Evolutionary conservation across 2,113 vertebrate species (phyloP).

Genomic region (Chaetodon trifascialis): DNA sequence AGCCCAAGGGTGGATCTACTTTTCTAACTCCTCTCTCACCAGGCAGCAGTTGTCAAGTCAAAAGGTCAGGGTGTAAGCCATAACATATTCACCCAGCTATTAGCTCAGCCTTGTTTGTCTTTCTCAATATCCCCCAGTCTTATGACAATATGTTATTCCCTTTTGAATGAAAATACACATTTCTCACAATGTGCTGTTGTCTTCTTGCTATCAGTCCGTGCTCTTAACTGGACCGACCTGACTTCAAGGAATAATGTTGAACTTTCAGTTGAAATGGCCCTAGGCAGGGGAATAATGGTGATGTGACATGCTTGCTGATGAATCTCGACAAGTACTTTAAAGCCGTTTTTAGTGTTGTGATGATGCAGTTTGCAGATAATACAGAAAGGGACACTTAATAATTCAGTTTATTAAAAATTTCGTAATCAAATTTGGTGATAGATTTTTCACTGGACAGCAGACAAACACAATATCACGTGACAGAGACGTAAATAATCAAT

Average conservation of each 20-base stretch:
- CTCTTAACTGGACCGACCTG: background rate
- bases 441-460: too few species aligned
- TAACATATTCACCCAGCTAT: constrained; percentile 4
- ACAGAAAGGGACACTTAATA: background rate
- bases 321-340: background rate
- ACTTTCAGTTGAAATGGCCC: background rate
- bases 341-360: background rate
- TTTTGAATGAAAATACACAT: constrained; percentile 17
- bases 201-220: background rate
- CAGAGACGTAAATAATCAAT: background rate
- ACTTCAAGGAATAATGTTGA: background rate
- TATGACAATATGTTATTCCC: constrained; percentile 29
- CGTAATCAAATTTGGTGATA: too few species aligned
- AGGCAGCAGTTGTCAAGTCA: constrained; percentile 3
- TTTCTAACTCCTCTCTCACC: background rate
- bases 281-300: background rate
- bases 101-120: constrained; percentile 30
- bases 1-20: background rate
- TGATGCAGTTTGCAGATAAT: background rate
- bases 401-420: too few species aligned
- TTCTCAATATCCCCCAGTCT: constrained; percentile 49
- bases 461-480: background rate
- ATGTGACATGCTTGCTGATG: background rate
- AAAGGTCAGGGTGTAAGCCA: constrained; percentile 23
- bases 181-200: background rate